Base-by-base conservation (phyloP, 30 jellyfish, hydroid and myxozoan genomes). In the Aurelia sp. region DNA sequence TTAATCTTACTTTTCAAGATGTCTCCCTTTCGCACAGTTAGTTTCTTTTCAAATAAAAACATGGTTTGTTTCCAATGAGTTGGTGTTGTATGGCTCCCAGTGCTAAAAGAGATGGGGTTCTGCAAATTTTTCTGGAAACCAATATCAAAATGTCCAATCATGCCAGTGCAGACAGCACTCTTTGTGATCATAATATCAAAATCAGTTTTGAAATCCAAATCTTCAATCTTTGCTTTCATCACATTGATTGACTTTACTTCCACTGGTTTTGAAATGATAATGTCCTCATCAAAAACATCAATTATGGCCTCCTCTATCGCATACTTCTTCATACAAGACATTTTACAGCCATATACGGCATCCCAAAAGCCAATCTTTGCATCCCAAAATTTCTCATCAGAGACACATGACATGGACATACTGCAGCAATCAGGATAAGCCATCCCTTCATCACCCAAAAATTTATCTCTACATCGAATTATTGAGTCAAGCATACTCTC, bases 61-160 rank as follows among this genome's bases (percentile, higher is more conserved):
- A 95, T 60, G 9, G 99, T 95, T 61, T 95, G 99, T 67, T 95
- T 95, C 99, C 99, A 95, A 76, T 95, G 99, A 1, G 99, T 95
- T 47, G 97, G 91, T 21, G 31, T 20, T 3, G 89, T 52, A n/a
- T 79, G 74, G n/a, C 96, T 91, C 13, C 98, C 84, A 20, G 99
- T 95, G 74, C 97, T 85, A 40, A 95, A 83, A 5, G 22, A 52
- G 66, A 89, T 41, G 0, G 97, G 97, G 51, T 47, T 55, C 5
- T 41, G 58, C 19, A 85, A 21, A n/a, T 63, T 64, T 11, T 79
- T 30, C 31, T 73, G 73, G 66, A 94, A 94, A 33, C 76, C 86
- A 53, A 90, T 68, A 90, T 95, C 97, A 90, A 95, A 95, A 74
- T 89, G 90, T 8, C 99, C 99, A 79, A 85, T 96, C 40, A 95